Conservation (phyloP, 2,797 vertebrate genomes). For the Manis pentadactyla region DNA sequence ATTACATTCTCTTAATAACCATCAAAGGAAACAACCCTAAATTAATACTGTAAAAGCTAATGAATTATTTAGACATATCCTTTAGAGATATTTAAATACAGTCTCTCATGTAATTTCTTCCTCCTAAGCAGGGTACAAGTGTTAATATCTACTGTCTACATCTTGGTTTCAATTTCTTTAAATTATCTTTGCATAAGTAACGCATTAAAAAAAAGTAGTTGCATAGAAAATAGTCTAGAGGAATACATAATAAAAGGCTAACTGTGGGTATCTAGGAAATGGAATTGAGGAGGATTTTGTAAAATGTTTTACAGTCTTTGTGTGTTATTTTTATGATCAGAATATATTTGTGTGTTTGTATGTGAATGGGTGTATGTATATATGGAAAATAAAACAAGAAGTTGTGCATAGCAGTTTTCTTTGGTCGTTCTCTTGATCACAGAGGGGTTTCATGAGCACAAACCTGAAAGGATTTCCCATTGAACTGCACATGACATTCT, state of each 20-base stretch:
- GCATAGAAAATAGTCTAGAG: slow-evolving; percentile 14
- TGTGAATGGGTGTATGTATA: background rate
- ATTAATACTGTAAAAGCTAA: slow-evolving; percentile 62
- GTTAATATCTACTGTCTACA: slow-evolving; percentile 47
- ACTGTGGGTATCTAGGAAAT: background rate
- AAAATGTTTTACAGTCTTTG: background rate
- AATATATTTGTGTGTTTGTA: background rate
- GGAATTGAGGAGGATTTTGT: background rate
- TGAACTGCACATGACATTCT: background rate
- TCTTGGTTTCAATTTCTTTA: slow-evolving; percentile 54
- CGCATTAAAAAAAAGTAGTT: slow-evolving; percentile 41
- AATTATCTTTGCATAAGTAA: slow-evolving; percentile 46
- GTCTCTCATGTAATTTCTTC: slow-evolving; percentile 53
- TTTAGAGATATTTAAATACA: slow-evolving; percentile 59
- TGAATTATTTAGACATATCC: slow-evolving; percentile 69
- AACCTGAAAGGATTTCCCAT: slow-evolving; percentile 10
- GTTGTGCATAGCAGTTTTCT: background rate
- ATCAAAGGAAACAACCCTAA: slow-evolving; percentile 45
- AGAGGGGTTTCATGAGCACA: background rate
- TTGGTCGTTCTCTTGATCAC: background rate
- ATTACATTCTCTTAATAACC: slow-evolving; percentile 42
- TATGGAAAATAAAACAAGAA: background rate
- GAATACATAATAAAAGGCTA: background rate
- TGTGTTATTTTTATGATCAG: slow-evolving; percentile 9
- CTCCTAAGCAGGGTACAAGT: slow-evolving; percentile 14